A percentile compares a stretch with the other conserved stretches of the same genome.
phyloP scores from a whole-genome alignment of 2,797 vertebrate species.

The Gila robusta region DNA sequence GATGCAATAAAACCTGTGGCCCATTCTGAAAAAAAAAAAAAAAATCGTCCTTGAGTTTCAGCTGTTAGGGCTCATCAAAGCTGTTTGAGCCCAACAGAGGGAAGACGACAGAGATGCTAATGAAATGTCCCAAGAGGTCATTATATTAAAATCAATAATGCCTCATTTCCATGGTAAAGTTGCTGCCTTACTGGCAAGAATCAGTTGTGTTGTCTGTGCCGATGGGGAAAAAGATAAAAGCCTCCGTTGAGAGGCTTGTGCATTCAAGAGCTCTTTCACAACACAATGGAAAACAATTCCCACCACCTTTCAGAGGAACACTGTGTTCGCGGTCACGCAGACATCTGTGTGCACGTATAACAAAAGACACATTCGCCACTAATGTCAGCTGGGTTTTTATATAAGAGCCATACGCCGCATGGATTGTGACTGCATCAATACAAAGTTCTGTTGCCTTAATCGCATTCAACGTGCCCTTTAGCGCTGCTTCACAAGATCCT shows the following conservation, averaged over 20 bases:
- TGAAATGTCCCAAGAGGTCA: constrained; percentile 63
- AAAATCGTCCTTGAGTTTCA: constrained; percentile 55
- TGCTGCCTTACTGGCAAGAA: constrained; percentile 46
- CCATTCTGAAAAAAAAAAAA: not conserved
- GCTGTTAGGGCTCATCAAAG: constrained; percentile 59
- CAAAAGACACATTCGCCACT: constrained; percentile 14
- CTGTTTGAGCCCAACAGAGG: constrained; percentile 51
- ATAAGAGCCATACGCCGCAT: not conserved
- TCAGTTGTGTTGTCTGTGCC: constrained; percentile 52
- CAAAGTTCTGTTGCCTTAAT: constrained; percentile 45
- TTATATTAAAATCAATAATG: constrained; percentile 69
- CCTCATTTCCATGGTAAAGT: constrained; percentile 67
- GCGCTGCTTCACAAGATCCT: constrained; percentile 14
- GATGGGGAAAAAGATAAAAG: constrained; percentile 50
- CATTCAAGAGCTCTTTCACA: constrained; percentile 34
- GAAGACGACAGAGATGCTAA: constrained; percentile 65
- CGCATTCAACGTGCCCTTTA: constrained; percentile 29
- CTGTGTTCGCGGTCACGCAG: not conserved
- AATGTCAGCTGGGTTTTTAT: constrained; percentile 10
- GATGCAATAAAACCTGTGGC: constrained; percentile 26
- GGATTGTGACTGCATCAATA: constrained; percentile 10
- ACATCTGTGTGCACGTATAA: constrained; percentile 1
- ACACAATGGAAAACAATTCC: constrained; percentile 28
- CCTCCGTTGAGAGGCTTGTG: not conserved
- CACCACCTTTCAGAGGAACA: constrained; percentile 7